Base-by-base conservation (phyloP, 2,797 vertebrate genomes). In the Bothrops alternatus region DNA sequence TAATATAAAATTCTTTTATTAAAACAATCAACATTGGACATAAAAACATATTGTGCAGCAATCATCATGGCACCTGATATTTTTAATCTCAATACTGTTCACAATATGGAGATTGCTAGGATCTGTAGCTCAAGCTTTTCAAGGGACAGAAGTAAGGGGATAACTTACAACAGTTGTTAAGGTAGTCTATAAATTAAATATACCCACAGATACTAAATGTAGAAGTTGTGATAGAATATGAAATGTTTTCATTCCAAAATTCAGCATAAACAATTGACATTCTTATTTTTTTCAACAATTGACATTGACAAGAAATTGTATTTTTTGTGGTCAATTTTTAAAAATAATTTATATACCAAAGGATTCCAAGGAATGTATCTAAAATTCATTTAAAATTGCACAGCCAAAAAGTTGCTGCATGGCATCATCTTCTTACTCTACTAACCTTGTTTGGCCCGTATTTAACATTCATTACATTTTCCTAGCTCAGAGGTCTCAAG, bases 141-240 rank as follows among this genome's bases (percentile, higher is more conserved):
- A 37, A 63, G n/a, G 28, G 37, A 82, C 28, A 85, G 25, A 20
- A 58, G 14, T n/a, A 63, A 47, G 7, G 2, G 73, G 57, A 28
- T 28, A 92, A 60, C 14, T 26, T 20, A 16, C 50, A 87, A 20
- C 13, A 61, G 26, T 10, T 25, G 53, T 23, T 0, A 60, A 10
- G 6, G 6, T 28, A 61, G 7, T 47, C 7, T 60, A 82, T 12
- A 87, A n/a, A 92, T 8, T 91, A 86, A 91, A 61, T 65, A 32
- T 61, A 61, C 11, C 86, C 32, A 0, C 12, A 50, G 0, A 53
- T 61, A 89, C 61, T 1, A 91, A 25, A 42, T 91, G 61, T 63
- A 58, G 47, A 82, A 55, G 11, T 32, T 0, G 0, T 58, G 58
- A 61, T 50, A 2, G 4, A 7, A 3, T 0, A 0, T 2, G 78